A percentile compares a stretch with the other conserved stretches of the same genome.
Evolutionary conservation across 2,888 invertebrate genomes (phyloP).

Genomic region (Melanchra persicariae): DNA sequence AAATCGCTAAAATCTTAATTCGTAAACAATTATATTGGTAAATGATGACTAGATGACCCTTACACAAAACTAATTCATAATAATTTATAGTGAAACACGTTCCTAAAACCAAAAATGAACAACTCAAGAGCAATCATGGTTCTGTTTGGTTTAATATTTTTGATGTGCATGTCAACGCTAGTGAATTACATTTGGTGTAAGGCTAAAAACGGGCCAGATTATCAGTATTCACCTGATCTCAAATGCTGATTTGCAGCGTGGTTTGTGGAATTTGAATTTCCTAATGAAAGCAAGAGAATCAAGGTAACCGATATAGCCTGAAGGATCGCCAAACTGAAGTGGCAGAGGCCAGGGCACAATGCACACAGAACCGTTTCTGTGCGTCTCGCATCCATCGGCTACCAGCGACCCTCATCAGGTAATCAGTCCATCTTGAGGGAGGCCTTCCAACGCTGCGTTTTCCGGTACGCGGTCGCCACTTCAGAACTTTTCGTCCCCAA

Average conservation of each 20-base stretch:
- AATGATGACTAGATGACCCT: not conserved
- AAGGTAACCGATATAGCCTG: too few species aligned
- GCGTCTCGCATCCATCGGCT: too few species aligned
- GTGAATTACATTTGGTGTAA: not conserved
- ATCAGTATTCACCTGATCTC: not conserved
- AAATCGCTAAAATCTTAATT: not conserved
- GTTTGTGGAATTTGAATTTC: not conserved
- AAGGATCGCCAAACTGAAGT: too few species aligned
- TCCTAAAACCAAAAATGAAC: slow-evolving; percentile 6
- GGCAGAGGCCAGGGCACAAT: too few species aligned
- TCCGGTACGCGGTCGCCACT: too few species aligned
- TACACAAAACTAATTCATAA: not conserved
- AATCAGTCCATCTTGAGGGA: too few species aligned
- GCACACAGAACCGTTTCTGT: too few species aligned
- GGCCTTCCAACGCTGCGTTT: too few species aligned
- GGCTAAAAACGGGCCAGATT: not conserved
- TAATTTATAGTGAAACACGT: too few species aligned
- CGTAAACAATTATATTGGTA: not conserved
- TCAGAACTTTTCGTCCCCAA: too few species aligned
- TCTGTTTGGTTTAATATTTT: not conserved
- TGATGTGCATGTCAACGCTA: not conserved
- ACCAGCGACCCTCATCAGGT: too few species aligned
- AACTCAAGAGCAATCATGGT: not conserved
- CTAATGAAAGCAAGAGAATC: not conserved
- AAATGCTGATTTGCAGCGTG: too few species aligned